These are phyloP conservation scores for Aurelia aurita complex sp. Pacific DNA, from an alignment of 30 jellyfish, hydroid and myxozoan species.

Conservation along the genomic window DNA sequence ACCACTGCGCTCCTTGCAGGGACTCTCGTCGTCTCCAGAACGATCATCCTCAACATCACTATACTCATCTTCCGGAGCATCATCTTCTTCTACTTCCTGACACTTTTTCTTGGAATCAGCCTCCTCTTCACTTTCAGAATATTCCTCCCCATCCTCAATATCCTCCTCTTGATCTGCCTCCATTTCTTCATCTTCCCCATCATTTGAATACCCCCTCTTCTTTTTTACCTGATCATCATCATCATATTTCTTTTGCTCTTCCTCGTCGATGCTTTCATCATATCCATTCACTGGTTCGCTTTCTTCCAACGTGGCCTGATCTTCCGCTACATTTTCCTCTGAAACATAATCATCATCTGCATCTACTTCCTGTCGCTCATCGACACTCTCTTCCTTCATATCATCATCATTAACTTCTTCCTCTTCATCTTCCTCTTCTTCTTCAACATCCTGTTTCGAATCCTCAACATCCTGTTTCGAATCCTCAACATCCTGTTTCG, in stretches of 20 bases:
- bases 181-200: conserved; percentile 37
- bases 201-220: not conserved
- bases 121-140: conserved; percentile 16
- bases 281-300: conserved; percentile 29
- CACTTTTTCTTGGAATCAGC: not conserved
- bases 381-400: conserved; percentile 10
- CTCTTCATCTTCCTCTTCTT: not conserved
- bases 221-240: conserved; percentile 18
- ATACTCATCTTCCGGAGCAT: conserved; percentile 19
- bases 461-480: not conserved
- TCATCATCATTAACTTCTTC: conserved; percentile 26
- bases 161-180: conserved; percentile 4
- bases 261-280: conserved; percentile 29
- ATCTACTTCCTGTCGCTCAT: conserved; percentile 17
- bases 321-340: conserved; percentile 37
- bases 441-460: not conserved
- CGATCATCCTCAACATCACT: conserved; percentile 23
- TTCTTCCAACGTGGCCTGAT: conserved; percentile 22
- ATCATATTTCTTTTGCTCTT: conserved; percentile 7
- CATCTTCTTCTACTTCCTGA: conserved; percentile 14
- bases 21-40: conserved; percentile 53
- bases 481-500: not conserved
- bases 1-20: not conserved
- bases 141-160: conserved; percentile 16
- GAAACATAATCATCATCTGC: conserved; percentile 29